Evolutionary conservation across 2,797 vertebrate genomes (phyloP).

Genomic region (Micrastur ruficollis): DNA sequence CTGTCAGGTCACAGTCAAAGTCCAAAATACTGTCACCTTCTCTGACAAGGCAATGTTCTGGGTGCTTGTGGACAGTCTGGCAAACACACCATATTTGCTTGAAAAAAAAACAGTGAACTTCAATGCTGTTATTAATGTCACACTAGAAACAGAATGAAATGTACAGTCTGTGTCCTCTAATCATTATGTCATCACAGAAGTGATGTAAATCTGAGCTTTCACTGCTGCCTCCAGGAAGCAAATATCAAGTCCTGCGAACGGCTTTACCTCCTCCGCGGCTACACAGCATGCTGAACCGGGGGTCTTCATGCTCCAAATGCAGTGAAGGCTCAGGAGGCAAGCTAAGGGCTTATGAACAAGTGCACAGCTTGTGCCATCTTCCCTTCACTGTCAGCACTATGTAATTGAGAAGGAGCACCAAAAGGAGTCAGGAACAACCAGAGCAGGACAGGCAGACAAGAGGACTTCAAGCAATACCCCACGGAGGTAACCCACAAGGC

Average conservation of each 20-base stretch:
- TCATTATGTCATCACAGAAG: neutral
- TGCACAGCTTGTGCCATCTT: neutral
- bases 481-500: neutral
- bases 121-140: neutral
- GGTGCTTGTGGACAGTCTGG: neutral
- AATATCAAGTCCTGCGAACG: neutral
- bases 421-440: neutral
- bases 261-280: neutral
- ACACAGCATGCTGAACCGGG: accelerated
- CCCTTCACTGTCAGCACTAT: neutral
- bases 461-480: neutral
- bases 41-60: neutral
- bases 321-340: neutral
- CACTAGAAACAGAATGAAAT: neutral
- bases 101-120: neutral
- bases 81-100: accelerated
- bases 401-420: neutral
- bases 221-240: neutral
- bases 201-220: neutral
- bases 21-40: neutral
- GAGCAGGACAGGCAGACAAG: neutral
- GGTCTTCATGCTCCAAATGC: neutral
- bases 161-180: neutral
- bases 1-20: neutral
- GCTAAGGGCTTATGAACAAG: neutral